Evolutionary conservation across 2,888 invertebrate genomes (phyloP), one percentile per base, ranked within the genome.

Genomic region (Morinoia aosen): DNA sequence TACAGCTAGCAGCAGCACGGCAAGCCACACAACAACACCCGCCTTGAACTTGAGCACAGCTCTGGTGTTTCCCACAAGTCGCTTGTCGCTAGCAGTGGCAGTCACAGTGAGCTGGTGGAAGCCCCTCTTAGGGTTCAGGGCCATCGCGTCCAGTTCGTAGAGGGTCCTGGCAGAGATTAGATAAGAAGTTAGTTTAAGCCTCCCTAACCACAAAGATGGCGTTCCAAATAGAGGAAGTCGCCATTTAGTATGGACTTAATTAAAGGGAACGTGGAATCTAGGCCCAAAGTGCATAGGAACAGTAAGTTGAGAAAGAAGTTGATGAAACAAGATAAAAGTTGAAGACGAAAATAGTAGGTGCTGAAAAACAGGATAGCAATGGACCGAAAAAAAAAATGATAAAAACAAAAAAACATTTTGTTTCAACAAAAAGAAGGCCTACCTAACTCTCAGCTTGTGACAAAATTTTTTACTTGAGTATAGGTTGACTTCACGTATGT

Each of bases 31-130:
- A 76, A 33, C 2, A 76, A 33, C 76, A 25, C 76, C 25, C 39
- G 57, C 93, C 96, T 97, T 97, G 93, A 97, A 96, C 64, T 95
- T 95, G 57, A 97, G 96, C 96, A 97, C 97, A 58, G 97, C 98
- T 48, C 97, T 98, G 57, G 98, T 98, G 95, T 97, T 97, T 11
- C 98, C 98, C 91, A 98, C 97, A 33, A 98, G 97, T 48, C 97
- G 97, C 97, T 98, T 97, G 96, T 98, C 98, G 33, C 98, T 97
- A 97, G 98, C 98, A 12, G 97, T 97, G 7, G 98, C 98, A 96
- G 98, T 98, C 33, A 99, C 97, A 0, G 98, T 98, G 14, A 99
- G 98, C 97, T 98, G 98, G 97, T 99, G 99, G 97, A 98, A 98
- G 58, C 99, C 99, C 96, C 98, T 98, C 48, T 98, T 98, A 39